Base-by-base conservation (phyloP, 2,113 vertebrate species). In the Caranx ignobilis region DNA sequence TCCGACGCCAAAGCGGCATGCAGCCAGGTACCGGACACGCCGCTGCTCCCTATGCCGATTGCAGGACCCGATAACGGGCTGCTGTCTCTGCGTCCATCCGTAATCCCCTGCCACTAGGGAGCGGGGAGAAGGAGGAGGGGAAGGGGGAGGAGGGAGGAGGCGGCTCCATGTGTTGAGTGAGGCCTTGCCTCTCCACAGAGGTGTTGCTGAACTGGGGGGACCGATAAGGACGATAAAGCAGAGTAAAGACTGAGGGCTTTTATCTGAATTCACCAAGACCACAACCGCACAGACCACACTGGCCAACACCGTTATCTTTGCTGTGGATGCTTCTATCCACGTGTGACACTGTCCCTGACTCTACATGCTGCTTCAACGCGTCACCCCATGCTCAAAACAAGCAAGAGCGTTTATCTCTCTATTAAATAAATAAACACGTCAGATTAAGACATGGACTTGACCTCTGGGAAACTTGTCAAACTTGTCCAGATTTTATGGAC, bases 31-130 rank as follows among this genome's bases (percentile, higher is more conserved):
- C 85, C 81, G 75, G 86, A 82, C 82, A 31, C 74, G 84, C 73
- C 75, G 75, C 78, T 37, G 59, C 71, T 67, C 35, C 62, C 79
- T 87, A 45, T n/a, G 64, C 84, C 69, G 82, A 82, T 26, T 10
- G 66, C 79, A 81, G 78, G 78, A 85, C 59, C 86, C 89, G 85
- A 73, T 82, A 73, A 83, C 82, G 75, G 91, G 81, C 86, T 88
- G 80, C 79, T 60, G 86, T 79, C 77, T 78, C 75, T 79, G 87
- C 60, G 82, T 89, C 86, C 87, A 89, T 86, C 83, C 41, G 88
- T 92, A 89, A 93, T 90, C 92, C 87, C 37, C 68, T 65, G 87
- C 83, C 77, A 83, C 50, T 13, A 82, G 57, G 37, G 60, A 37
- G 67, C 48, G 43, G 39, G 57, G 13, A 34, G n/a, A 47, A 55